Base-by-base conservation (phyloP, 2,113 vertebrate species). In the Tichodroma muraria region DNA sequence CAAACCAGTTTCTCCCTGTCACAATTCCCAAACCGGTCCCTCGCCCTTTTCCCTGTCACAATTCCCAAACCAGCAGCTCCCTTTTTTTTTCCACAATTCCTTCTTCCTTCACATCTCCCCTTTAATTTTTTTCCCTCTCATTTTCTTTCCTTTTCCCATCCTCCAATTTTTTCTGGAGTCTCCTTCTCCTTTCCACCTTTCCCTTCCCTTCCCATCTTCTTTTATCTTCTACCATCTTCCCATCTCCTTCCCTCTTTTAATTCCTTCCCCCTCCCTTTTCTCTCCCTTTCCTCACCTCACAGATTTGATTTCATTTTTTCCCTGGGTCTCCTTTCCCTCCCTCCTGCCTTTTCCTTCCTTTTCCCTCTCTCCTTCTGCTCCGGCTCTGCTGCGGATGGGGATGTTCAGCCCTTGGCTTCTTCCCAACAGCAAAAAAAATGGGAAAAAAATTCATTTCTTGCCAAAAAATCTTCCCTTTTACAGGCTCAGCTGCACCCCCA, bases 1-100 rank as follows among this genome's bases (percentile, higher is more conserved):
- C 31, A 37, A 17, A 30, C 3, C 0, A 0, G 8, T 2, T 50
- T 0, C 12, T 25, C 57, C n/a, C 10, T 4, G 2, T 20, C 25
- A 42, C 12, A 59, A 45, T 30, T 75, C 25, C 53, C 33, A 35
- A 35, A 22, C 4, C 4, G 0, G 27, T 3, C 10, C 4, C 8
- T 38, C 23, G 31, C 22, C 1, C 4, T 65, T 44, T 49, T 53
- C 13, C 22, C 17, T n/a, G n/a, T n/a, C 53, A 45, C 24, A 27
- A 27, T 40, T 50, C 45, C 75, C 75, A 63, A 52, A 27, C 8
- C 3, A 0, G 5, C 4, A 25, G 2, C 12, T 77, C n/a, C 28
- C 44, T 6, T 3, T 33, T 3, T 33, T 64, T 53, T 21, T 2
- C 25, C 6, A 8, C 4, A 23, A 37, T 66, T 57, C 24, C 4